Conservation (phyloP, 30 jellyfish, hydroid and myxozoan species). For the Pseudorhiza aurosa region DNA sequence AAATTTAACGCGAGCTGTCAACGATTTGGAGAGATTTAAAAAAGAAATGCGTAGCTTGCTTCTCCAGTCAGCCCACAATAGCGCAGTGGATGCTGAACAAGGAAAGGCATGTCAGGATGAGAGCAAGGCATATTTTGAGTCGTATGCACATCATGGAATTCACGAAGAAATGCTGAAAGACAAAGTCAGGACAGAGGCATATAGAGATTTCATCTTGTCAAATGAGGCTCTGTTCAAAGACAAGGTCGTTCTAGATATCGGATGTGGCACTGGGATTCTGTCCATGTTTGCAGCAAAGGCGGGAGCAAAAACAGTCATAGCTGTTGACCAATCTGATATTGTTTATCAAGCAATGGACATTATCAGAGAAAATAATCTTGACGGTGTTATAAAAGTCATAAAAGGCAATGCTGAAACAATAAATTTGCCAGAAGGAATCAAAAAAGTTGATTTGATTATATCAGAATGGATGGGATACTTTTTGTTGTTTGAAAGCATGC, state of each 20-base stretch:
- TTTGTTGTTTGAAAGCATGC: constrained; percentile 93
- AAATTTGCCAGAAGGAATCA: constrained; percentile 22
- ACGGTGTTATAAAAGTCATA: constrained; percentile 53
- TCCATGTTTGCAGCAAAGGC: constrained; percentile 97
- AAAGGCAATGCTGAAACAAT: constrained; percentile 86
- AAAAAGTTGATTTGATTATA: constrained; percentile 84
- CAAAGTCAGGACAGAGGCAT: constrained; percentile 79
- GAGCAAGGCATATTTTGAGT: constrained; percentile 77
- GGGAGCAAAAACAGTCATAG: constrained; percentile 88
- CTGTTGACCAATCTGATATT: constrained; percentile 92
- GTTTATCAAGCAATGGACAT: constrained; percentile 96
- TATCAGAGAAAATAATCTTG: constrained; percentile 83
- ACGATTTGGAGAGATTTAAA: constrained; percentile 69
- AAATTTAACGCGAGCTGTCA: constrained; percentile 69
- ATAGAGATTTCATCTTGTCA: constrained; percentile 59
- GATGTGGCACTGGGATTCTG: constrained; percentile 91
- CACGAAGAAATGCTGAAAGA: constrained; percentile 98
- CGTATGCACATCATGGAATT: constrained; percentile 94
- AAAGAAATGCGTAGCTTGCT: constrained; percentile 55
- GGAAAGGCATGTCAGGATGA: background rate
- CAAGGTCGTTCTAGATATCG: constrained; percentile 81
- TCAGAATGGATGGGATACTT: constrained; percentile 99
- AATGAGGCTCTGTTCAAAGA: constrained; percentile 54
- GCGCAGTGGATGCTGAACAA: background rate
- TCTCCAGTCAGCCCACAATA: background rate